phyloP scores from a whole-genome alignment of 2,888 invertebrate species.

The Drosophila longiperda region DNA sequence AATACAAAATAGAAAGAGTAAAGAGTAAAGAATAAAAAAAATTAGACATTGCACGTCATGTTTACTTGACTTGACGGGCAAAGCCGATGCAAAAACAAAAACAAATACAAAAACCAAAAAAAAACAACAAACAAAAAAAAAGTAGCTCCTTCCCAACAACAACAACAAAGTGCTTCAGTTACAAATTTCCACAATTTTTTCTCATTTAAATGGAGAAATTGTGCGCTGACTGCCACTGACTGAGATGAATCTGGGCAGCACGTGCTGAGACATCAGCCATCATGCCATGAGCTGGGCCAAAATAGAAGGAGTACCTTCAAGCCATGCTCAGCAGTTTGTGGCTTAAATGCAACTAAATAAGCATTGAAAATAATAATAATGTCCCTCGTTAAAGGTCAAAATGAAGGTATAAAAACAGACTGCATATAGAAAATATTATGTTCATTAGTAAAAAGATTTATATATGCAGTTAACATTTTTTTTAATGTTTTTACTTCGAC shows the following conservation, averaged over 20 bases:
- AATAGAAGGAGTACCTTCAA: constrained; percentile 2
- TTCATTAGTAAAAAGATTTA: too few relatives aligned
- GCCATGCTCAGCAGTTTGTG: constrained; percentile 53
- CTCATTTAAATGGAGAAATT: constrained; percentile 77
- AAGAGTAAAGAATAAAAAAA: constrained; percentile 40
- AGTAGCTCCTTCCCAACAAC: constrained; percentile 56
- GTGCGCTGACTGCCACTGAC: constrained; percentile 67
- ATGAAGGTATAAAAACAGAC: not conserved
- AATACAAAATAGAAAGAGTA: constrained; percentile 9
- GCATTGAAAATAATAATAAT: constrained; percentile 9
- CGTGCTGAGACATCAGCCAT: constrained; percentile 58
- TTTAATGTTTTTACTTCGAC: too few relatives aligned
- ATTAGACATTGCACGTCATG: constrained; percentile 76
- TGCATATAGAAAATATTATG: not conserved
- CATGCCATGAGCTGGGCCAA: constrained; percentile 49
- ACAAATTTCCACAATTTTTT: constrained; percentile 75
- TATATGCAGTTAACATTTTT: too few relatives aligned
- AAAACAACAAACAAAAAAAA: constrained; percentile 7
- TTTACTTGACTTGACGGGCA: constrained; percentile 76
- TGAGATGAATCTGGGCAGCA: constrained; percentile 76
- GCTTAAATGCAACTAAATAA: constrained; percentile 48
- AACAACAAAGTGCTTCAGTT: constrained; percentile 68
- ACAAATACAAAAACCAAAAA: constrained; percentile 1
- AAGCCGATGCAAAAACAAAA: constrained; percentile 26
- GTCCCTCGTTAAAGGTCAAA: constrained; percentile 31